Evolutionary conservation across 2,888 invertebrate genomes (phyloP).

Genomic region (Sphaerophoria taeniata): DNA sequence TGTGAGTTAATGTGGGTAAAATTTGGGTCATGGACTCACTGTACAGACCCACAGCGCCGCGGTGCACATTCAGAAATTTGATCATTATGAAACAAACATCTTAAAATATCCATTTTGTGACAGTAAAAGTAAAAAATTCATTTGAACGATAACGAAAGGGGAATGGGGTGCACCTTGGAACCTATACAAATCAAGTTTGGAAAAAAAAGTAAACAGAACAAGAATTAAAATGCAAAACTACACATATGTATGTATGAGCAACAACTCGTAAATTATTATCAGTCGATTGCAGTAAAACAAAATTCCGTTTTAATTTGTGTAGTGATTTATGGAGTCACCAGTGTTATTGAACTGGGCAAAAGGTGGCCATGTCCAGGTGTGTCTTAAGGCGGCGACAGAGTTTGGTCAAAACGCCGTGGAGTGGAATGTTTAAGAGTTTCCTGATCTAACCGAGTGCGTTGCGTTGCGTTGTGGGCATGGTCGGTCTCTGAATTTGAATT

Average conservation of each 20-base stretch:
- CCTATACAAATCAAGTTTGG: conserved; percentile 34
- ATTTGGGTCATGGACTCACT: conserved; percentile 67
- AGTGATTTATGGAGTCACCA: conserved; percentile 67
- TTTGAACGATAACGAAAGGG: conserved; percentile 18
- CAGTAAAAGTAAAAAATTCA: conserved; percentile 55
- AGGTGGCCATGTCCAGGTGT: conserved; percentile 49
- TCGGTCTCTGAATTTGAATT: background rate
- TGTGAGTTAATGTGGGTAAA: conserved; percentile 46
- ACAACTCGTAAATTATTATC: conserved; percentile 73
- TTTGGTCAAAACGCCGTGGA: conserved; percentile 16
- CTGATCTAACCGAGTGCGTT: conserved; percentile 31
- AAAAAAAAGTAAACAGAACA: conserved; percentile 16
- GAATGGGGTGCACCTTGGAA: conserved; percentile 43
- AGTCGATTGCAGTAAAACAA: conserved; percentile 60
- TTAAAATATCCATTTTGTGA: conserved; percentile 60
- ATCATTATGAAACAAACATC: conserved; percentile 63
- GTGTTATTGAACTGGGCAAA: conserved; percentile 45
- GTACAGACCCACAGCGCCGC: conserved; percentile 11
- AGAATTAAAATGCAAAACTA: conserved; percentile 60
- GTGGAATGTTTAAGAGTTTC: conserved; percentile 61
- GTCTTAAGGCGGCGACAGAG: conserved; percentile 5
- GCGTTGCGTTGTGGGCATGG: conserved; percentile 10
- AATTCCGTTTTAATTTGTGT: conserved; percentile 51
- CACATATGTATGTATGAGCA: background rate
- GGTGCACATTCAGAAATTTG: conserved; percentile 63